Evolutionary conservation across 2,797 vertebrate species (phyloP).

Genomic region (Pempheris klunzingeri): DNA sequence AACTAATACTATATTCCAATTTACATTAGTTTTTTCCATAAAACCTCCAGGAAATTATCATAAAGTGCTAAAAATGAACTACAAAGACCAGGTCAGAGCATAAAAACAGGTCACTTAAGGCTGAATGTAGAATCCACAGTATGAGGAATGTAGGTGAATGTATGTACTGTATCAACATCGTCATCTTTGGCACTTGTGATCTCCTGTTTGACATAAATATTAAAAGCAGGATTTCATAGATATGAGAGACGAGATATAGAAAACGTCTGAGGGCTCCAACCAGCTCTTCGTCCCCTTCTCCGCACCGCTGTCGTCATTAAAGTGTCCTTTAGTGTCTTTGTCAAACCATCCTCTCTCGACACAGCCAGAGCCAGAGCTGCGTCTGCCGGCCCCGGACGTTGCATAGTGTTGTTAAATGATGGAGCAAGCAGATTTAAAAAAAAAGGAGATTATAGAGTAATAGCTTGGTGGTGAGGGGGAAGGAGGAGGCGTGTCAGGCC

Average conservation of each 20-base stretch:
- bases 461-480: background rate
- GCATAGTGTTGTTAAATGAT: slow-evolving; percentile 75
- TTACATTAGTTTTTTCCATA: slow-evolving; percentile 5
- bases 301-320: background rate
- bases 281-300: slow-evolving; percentile 27
- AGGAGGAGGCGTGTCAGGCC: slow-evolving; percentile 4
- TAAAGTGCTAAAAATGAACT: background rate
- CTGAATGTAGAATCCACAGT: slow-evolving; percentile 33
- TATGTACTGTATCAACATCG: background rate
- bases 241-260: background rate
- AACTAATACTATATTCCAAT: too few relatives aligned
- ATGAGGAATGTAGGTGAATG: slow-evolving; percentile 45
- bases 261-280: background rate
- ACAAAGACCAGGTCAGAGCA: slow-evolving; percentile 12
- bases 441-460: background rate
- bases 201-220: slow-evolving; percentile 38
- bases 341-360: background rate
- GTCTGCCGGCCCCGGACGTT: slow-evolving; percentile 38
- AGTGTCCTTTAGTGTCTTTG: slow-evolving; percentile 49
- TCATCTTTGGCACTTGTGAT: slow-evolving; percentile 73
- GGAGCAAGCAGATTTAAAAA: background rate
- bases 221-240: slow-evolving; percentile 13
- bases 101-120: slow-evolving; percentile 62
- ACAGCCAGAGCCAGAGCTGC: slow-evolving; percentile 40
- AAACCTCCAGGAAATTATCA: background rate